phyloP scores from a whole-genome alignment of 2,113 vertebrate species.

The Periophthalmodon schlosseri region DNA sequence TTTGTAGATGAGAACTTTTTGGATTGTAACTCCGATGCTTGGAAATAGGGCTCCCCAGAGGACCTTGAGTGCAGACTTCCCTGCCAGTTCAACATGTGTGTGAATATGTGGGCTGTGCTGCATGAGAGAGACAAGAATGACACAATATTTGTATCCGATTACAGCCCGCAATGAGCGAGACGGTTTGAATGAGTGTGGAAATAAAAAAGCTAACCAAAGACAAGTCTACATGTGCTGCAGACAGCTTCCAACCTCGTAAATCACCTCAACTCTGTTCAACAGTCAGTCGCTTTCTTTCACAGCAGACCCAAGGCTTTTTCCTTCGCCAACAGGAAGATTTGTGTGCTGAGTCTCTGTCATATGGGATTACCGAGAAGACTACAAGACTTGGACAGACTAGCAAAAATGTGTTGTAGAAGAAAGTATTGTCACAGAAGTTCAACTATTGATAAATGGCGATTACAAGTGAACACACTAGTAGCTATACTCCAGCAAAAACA shows the following conservation, averaged over 20 bases:
- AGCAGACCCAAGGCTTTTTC: slow-evolving; percentile 23
- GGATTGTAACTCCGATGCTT: slow-evolving; percentile 45
- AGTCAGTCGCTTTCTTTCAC: slow-evolving; percentile 64
- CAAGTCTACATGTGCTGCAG: slow-evolving; percentile 74
- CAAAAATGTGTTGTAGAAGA: not conserved
- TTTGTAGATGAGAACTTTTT: slow-evolving; percentile 32
- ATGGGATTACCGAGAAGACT: slow-evolving; percentile 53
- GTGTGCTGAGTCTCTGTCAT: slow-evolving; percentile 68
- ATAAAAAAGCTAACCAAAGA: slow-evolving; percentile 42
- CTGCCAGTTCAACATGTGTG: slow-evolving; percentile 21
- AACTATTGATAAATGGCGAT: not conserved
- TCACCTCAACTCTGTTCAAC: slow-evolving; percentile 71
- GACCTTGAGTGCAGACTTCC: slow-evolving; percentile 15
- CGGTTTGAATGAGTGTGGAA: not conserved
- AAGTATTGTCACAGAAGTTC: not conserved
- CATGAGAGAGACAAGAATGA: not conserved
- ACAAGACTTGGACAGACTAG: not conserved
- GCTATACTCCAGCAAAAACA: not conserved
- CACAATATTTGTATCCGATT: slow-evolving; percentile 12
- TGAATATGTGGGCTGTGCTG: slow-evolving; percentile 6
- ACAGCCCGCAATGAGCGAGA: slow-evolving; percentile 1
- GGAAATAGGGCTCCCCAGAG: slow-evolving; percentile 48
- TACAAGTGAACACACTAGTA: not conserved
- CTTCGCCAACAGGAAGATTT: slow-evolving; percentile 67
- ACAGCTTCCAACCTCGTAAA: slow-evolving; percentile 74